Evolutionary conservation across 2,888 invertebrate species (phyloP), one percentile per base, ranked within the genome.

Genomic region (Galeruca laticollis): DNA sequence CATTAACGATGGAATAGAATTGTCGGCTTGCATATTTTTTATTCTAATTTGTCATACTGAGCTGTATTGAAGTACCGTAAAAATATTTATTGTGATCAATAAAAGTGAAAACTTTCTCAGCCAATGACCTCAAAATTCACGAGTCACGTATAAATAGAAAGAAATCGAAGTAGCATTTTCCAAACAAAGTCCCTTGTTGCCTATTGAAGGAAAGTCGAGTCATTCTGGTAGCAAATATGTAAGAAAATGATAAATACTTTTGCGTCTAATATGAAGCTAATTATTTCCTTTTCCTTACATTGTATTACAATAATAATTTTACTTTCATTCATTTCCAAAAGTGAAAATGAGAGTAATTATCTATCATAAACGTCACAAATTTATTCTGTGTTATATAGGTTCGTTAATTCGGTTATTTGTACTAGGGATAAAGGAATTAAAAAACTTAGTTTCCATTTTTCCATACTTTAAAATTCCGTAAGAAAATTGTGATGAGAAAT

Each of bases 211-310:
- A 68, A 61, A 59, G 68, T 61, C 60, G 43, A 35, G 15, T 11
- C 6, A 21, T 26, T 52, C 10, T 54, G 31, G 33, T 26, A 31
- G 35, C 40, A 54, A 61, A 54, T 60, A 13, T 15, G 10, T 43
- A 47, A 54, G 62, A 31, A 63, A 68, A n/a, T n/a, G n/a, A n/a
- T n/a, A n/a, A n/a, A 61, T 65, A 70, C 70, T 70, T 70, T 70
- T 70, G 65, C 69, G 65, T 65, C 65, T 21, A 59, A 60, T 69
- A 60, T 10, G 60, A 63, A 59, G 49, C 3, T 18, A 61, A 31
- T 35, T 9, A 20, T 51, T 51, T 51, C 51, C 52, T 62, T 51
- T 51, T 62, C 52, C 31, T 18, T 51, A 5, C 13, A 2, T 11
- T 11, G 21, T 51, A 18, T 20, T 51, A 51, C 20, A 20, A 21